These are phyloP conservation scores for Ophion costatus DNA, from an alignment of 2,888 invertebrate species.

Conservation along the genomic window DNA sequence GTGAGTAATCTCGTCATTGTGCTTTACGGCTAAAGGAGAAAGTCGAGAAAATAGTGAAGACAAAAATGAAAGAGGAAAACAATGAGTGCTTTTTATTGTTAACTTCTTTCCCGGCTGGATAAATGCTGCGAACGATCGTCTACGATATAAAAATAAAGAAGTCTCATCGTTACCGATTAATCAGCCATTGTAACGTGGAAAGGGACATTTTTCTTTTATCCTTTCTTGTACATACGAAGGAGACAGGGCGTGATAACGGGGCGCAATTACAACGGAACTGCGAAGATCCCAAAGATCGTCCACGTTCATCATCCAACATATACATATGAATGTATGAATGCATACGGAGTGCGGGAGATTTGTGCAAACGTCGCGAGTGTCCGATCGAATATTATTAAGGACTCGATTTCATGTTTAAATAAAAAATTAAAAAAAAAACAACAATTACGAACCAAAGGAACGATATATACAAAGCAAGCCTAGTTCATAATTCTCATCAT, in stretches of 20 bases:
- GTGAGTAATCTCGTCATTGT: too few relatives aligned
- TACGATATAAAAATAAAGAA: conserved; percentile 16
- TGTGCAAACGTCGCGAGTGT: conserved; percentile 26
- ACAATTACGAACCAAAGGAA: not conserved
- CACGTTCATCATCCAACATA: conserved; percentile 35
- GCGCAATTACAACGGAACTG: conserved; percentile 11
- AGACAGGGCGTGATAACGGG: conserved; percentile 19
- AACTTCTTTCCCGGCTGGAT: not conserved
- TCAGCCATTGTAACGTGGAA: conserved; percentile 8
- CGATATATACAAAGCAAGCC: conserved; percentile 47
- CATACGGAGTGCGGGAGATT: conserved; percentile 16
- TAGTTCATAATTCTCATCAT: conserved; percentile 59
- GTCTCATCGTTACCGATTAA: conserved; percentile 13
- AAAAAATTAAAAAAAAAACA: not conserved
- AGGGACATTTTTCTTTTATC: conserved; percentile 1
- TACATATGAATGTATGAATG: conserved; percentile 9
- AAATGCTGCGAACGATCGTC: conserved; percentile 28
- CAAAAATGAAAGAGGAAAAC: too few relatives aligned
- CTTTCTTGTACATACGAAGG: conserved; percentile 27
- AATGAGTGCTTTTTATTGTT: too few relatives aligned
- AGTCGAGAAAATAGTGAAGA: too few relatives aligned
- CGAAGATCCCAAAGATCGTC: conserved; percentile 25
- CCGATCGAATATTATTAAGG: conserved; percentile 54
- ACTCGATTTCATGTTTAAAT: conserved; percentile 62
- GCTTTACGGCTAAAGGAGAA: too few relatives aligned